Evolutionary conservation across 2,888 invertebrate genomes (phyloP).

Genomic region (Troilus luridus): DNA sequence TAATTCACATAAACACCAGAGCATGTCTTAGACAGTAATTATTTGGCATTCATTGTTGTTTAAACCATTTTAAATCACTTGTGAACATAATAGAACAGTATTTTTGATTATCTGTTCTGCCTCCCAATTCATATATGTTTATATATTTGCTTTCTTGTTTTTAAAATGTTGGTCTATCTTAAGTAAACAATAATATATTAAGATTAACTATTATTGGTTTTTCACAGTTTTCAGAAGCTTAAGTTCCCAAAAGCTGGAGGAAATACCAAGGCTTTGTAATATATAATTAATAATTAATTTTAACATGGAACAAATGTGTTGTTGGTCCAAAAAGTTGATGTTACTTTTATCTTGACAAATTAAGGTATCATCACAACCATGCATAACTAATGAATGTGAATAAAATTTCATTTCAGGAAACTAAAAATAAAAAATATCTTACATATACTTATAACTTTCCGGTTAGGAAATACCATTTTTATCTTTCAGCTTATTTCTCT

Average conservation of each 20-base stretch:
- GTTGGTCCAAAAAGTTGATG: neutral
- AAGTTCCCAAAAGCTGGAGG: neutral
- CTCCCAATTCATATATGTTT: neutral
- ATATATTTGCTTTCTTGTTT: neutral
- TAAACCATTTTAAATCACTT: neutral
- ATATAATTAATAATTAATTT: neutral
- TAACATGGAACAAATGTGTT: neutral
- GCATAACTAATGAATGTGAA: too few species aligned
- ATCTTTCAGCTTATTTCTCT: too few species aligned
- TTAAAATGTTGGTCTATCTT: neutral
- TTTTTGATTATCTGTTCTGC: neutral
- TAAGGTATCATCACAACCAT: too few species aligned
- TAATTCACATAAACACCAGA: neutral
- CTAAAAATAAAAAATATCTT: too few species aligned
- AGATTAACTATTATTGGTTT: neutral
- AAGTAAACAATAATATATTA: neutral
- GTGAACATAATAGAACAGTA: neutral
- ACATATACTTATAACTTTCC: too few species aligned
- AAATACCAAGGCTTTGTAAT: too few species aligned
- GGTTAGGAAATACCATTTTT: too few species aligned
- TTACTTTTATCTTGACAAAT: neutral
- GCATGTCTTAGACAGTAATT: constrained; percentile 35
- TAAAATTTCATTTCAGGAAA: too few species aligned
- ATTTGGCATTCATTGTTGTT: constrained; percentile 26
- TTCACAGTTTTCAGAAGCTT: neutral